phyloP scores from a whole-genome alignment of 2,888 invertebrate genomes.

The Drosophila cracens region DNA sequence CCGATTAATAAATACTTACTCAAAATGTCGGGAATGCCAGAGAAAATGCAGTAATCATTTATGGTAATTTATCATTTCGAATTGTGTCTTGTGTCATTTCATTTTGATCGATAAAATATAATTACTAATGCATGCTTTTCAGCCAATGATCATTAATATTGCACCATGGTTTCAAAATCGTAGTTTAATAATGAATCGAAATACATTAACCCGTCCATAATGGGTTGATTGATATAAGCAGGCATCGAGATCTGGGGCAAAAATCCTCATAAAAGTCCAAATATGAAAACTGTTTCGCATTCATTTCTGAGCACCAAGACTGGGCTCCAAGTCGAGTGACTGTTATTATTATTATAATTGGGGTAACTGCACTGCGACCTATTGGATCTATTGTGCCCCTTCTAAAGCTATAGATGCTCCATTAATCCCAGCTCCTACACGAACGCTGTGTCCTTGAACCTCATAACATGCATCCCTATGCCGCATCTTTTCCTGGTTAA shows the following conservation, averaged over 20 bases:
- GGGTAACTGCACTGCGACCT: too few relatives aligned
- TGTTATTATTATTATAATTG: too few relatives aligned
- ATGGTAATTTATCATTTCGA: background rate
- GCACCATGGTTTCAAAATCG: background rate
- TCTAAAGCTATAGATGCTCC: too few relatives aligned
- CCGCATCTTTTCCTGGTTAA: too few relatives aligned
- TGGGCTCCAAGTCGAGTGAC: too few relatives aligned
- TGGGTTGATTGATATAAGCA: background rate
- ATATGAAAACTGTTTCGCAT: background rate
- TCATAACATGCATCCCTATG: too few relatives aligned
- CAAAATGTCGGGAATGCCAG: background rate
- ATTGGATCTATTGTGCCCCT: too few relatives aligned
- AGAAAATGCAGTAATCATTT: background rate
- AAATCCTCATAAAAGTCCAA: background rate
- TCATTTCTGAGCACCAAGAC: background rate
- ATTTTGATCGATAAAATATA: constrained; percentile 1
- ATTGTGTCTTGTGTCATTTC: constrained; percentile 1
- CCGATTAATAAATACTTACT: background rate
- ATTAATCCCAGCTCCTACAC: too few relatives aligned
- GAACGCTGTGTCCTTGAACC: too few relatives aligned
- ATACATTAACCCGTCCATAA: background rate
- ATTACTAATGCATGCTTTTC: background rate
- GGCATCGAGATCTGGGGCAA: too few relatives aligned
- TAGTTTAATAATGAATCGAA: background rate
- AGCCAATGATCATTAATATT: background rate